phyloP scores from a whole-genome alignment of 2,888 invertebrate species.

The Magallana nippona region DNA sequence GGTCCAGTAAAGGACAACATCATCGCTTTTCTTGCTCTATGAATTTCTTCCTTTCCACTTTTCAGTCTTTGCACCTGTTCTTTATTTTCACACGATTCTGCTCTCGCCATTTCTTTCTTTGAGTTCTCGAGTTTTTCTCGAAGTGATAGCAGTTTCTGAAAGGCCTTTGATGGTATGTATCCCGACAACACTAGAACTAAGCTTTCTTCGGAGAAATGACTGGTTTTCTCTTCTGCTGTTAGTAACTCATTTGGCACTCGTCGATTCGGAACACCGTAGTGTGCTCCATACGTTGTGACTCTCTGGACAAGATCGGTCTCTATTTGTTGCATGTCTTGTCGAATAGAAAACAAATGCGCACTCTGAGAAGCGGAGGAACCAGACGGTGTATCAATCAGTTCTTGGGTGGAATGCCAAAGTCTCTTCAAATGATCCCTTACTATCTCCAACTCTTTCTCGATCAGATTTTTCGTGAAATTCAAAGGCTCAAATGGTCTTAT shows the following conservation, averaged over 20 bases:
- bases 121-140: conserved; percentile 37
- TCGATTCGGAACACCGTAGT: conserved; percentile 25
- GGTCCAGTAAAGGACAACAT: conserved; percentile 45
- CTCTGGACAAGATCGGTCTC: conserved; percentile 41
- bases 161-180: conserved; percentile 38
- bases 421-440: conserved; percentile 33
- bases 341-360: conserved; percentile 15
- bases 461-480: conserved; percentile 28
- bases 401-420: conserved; percentile 35
- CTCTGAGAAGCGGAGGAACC: not conserved
- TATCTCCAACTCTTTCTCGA: conserved; percentile 33
- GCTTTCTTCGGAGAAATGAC: conserved; percentile 41
- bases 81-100: not conserved
- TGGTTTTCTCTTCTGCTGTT: conserved; percentile 25
- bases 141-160: conserved; percentile 30
- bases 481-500: conserved; percentile 39
- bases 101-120: conserved; percentile 17
- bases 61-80: not conserved
- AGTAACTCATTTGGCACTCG: conserved; percentile 39
- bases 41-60: conserved; percentile 11
- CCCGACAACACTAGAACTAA: conserved; percentile 38
- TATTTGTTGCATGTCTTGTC: conserved; percentile 46
- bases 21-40: conserved; percentile 36
- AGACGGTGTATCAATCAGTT: not conserved
- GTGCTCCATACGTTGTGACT: conserved; percentile 3